Evolutionary conservation across 2,797 vertebrate species (phyloP).

Genomic region (Poeciliopsis gracilis): DNA sequence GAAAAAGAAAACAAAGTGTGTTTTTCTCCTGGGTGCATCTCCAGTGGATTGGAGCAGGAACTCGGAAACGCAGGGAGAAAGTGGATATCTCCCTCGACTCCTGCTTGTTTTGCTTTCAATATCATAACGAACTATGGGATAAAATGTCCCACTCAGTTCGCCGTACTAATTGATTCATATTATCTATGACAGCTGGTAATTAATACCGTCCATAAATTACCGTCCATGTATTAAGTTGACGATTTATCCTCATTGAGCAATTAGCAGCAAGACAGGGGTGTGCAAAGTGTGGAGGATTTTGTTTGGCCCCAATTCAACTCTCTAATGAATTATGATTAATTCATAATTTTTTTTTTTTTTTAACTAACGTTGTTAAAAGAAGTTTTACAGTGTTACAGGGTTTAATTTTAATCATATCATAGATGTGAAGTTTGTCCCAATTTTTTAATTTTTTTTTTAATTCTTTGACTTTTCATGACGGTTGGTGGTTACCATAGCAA

Average conservation of each 20-base stretch:
- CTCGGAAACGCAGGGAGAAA: slow-evolving; percentile 18
- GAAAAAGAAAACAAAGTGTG: slow-evolving; percentile 40
- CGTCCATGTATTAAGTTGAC: not conserved
- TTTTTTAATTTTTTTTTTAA: too few relatives aligned
- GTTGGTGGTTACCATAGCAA: too few relatives aligned
- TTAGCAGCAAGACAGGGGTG: not conserved
- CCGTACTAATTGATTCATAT: slow-evolving; percentile 1
- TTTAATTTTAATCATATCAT: too few relatives aligned
- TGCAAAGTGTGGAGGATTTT: too few relatives aligned
- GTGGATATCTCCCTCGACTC: slow-evolving; percentile 41
- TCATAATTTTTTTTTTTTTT: too few relatives aligned
- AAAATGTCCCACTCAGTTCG: slow-evolving; percentile 15
- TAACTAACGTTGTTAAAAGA: too few relatives aligned
- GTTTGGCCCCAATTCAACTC: too few relatives aligned
- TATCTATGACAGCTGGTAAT: not conserved
- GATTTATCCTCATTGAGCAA: not conserved
- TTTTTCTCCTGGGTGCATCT: slow-evolving; percentile 38
- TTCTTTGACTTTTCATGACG: too few relatives aligned
- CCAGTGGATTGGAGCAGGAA: slow-evolving; percentile 60
- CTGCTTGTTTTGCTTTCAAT: slow-evolving; percentile 12
- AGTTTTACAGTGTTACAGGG: too few relatives aligned
- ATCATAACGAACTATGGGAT: not conserved
- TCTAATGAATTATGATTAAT: too few relatives aligned
- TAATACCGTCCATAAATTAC: not conserved
- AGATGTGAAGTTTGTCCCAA: too few relatives aligned